Percentiles rank a stretch among this genome's conserved stretches.
These are phyloP conservation scores for Coptodon rendalli DNA, from an alignment of 2,113 vertebrate species.

Conservation along the genomic window DNA sequence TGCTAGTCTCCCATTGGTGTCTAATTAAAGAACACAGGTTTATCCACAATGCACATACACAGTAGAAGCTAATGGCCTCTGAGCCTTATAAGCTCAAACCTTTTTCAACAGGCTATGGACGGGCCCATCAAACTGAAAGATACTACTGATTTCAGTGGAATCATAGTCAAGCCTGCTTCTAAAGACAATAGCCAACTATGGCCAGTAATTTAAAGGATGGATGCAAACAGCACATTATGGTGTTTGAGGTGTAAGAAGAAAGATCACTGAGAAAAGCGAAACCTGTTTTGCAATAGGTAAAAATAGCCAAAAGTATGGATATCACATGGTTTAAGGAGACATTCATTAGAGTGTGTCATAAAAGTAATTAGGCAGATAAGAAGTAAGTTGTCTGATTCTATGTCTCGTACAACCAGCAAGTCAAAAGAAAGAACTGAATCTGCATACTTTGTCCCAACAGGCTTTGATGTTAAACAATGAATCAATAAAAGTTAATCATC, in stretches of 20 bases:
- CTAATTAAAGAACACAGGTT: background rate
- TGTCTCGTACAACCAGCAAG: background rate
- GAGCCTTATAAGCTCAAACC: background rate
- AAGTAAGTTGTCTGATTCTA: background rate
- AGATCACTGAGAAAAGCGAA: background rate
- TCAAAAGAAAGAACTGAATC: background rate
- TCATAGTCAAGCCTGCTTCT: background rate
- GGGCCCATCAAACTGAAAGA: background rate
- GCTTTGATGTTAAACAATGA: background rate
- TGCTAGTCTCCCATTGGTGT: background rate
- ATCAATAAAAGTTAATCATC: background rate
- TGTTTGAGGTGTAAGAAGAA: background rate
- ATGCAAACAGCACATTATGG: background rate
- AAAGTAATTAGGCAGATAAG: background rate
- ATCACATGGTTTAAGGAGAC: background rate
- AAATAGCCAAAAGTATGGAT: background rate
- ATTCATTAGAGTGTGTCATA: background rate
- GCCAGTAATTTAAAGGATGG: background rate
- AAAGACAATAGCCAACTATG: background rate
- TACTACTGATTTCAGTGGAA: background rate
- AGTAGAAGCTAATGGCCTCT: background rate
- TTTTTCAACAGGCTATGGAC: background rate
- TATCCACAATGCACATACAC: background rate
- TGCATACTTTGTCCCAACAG: background rate
- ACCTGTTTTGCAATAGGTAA: background rate